Conservation (phyloP, 2,797 vertebrate genomes). For the Chloroceryle inda region DNA sequence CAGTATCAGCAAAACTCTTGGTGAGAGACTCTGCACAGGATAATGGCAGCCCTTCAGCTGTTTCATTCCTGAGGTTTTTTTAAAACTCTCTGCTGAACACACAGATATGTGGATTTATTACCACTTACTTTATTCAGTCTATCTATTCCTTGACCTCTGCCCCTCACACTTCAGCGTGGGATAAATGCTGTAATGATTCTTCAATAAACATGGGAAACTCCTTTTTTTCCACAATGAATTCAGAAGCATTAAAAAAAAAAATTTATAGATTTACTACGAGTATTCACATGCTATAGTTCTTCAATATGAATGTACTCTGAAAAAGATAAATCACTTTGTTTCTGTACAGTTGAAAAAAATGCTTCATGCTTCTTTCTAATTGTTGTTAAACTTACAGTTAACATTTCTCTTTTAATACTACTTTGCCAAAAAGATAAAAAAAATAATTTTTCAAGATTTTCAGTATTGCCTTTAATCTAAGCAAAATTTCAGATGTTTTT, state of each 20-base stretch:
- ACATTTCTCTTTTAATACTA: neutral
- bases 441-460: neutral
- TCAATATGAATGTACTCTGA: neutral
- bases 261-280: neutral
- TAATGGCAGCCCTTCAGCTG: neutral
- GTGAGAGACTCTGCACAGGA: neutral
- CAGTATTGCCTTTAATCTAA: neutral
- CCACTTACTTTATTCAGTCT: neutral
- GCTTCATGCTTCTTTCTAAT: neutral
- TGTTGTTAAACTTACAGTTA: neutral
- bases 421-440: neutral
- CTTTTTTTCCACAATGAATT: neutral
- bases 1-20: neutral
- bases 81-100: neutral
- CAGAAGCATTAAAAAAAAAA: neutral
- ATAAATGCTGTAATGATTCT: neutral
- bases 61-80: neutral
- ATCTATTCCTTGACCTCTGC: neutral
- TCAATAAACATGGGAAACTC: neutral
- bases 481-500: neutral
- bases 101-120: neutral
- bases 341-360: neutral
- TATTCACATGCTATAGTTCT: neutral
- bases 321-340: neutral
- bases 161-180: neutral